Evolutionary conservation across 2,113 vertebrate genomes (phyloP).

Genomic region (Urocynchramus pylzowi): DNA sequence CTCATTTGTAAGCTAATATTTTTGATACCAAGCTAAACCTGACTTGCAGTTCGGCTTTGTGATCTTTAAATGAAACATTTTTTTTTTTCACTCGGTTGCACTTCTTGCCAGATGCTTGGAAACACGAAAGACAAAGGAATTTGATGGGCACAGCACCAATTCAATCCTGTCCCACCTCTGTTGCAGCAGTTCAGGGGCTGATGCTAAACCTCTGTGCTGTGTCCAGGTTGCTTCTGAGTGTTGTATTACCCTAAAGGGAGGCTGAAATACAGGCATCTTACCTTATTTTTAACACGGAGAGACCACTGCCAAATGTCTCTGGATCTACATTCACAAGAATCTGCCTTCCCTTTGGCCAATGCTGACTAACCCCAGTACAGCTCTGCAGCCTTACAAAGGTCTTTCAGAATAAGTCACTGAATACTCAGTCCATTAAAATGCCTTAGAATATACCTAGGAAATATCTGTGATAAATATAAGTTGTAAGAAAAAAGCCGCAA

Average conservation of each 20-base stretch:
- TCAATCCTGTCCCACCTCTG: background rate
- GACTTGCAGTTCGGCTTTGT: background rate
- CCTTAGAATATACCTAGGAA: background rate
- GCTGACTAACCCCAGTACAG: background rate
- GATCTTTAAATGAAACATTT: background rate
- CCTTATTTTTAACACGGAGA: background rate
- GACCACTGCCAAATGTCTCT: background rate
- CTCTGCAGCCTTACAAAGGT: background rate
- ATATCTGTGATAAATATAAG: background rate
- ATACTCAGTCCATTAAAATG: background rate
- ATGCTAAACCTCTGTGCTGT: background rate
- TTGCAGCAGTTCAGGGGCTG: background rate
- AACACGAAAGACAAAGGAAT: background rate
- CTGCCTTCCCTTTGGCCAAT: background rate
- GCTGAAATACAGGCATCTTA: background rate
- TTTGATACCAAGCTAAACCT: background rate
- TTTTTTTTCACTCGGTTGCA: background rate
- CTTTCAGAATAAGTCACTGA: background rate
- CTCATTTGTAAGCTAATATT: background rate
- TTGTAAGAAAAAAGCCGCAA: background rate
- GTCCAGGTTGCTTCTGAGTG: background rate
- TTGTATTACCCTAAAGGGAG: background rate
- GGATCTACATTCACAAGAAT: background rate
- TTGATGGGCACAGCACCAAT: background rate
- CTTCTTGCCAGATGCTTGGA: background rate